Evolutionary conservation across 2,888 invertebrate genomes (phyloP).

Genomic region (Troides oblongomaculatus): DNA sequence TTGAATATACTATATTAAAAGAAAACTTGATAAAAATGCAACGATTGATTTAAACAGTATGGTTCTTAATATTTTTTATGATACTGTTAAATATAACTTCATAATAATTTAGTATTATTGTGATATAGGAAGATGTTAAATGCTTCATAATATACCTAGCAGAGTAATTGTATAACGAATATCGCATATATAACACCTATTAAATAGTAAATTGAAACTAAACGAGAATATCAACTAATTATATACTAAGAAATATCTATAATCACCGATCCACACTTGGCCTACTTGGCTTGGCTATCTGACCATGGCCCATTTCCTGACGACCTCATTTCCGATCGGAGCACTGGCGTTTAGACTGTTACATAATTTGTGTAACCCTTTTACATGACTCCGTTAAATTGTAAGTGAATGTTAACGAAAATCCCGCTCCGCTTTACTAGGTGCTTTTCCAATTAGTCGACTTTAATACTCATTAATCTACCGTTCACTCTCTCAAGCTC

Average conservation of each 20-base stretch:
- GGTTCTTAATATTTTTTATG: no score
- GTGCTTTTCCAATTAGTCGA: conserved; percentile 21
- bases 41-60: no score
- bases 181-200: neutral
- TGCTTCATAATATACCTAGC: no score
- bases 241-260: conserved; percentile 7
- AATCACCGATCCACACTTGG: conserved; percentile 24
- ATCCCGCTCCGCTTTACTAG: conserved; percentile 11
- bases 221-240: neutral
- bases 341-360: conserved; percentile 12
- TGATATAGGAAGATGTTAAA: no score
- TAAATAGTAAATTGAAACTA: neutral
- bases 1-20: no score
- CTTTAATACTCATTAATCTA: conserved; percentile 27
- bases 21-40: no score
- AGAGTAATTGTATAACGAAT: neutral
- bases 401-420: conserved; percentile 25
- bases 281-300: conserved; percentile 25
- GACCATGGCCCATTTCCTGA: conserved; percentile 28
- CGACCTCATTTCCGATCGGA: conserved; percentile 23
- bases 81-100: neutral
- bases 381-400: conserved; percentile 21
- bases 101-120: neutral
- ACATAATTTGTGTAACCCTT: conserved; percentile 28
- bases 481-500: conserved; percentile 2